Evolutionary conservation across 2,888 invertebrate genomes (phyloP), one percentile per base, ranked within the genome.

Genomic region (Anaspis maculata): DNA sequence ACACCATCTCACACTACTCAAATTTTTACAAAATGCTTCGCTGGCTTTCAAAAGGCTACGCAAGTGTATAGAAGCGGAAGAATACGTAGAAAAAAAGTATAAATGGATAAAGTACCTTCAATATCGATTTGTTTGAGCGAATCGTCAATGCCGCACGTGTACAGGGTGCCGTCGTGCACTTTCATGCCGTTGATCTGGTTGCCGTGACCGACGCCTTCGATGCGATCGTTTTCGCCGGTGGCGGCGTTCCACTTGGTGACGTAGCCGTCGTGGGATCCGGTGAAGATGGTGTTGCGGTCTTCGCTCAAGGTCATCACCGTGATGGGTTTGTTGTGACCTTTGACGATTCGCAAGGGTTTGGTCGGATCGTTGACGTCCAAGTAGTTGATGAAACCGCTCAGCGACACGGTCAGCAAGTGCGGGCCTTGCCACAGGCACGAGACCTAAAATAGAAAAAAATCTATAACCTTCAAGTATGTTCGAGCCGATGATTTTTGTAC

Each of bases 321-420:
- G 46, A 98, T 92, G 1, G 97, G 94, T 64, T 96, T 97, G 67
- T 95, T 96, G 69, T 98, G 98, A 0, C 98, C 98, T 76, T 91
- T 94, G 38, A 95, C 68, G 33, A 92, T 67, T 33, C 82, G 77
- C 27, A 79, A 60, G 0, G 94, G 92, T 55, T 79, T 83, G 28
- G 75, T 69, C 1, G 95, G 88, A 67, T 88, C 82, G 46, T 86
- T 80, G 4, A 84, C 72, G 62, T 97, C 91, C 50, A 97, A 69
- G 66, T 94, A 97, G 67, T 83, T 92, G 57, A 98, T 88, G 56
- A 89, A 89, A 1, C 98, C 98, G 45, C 89, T 88, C n/a, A 97
- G 72, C 0, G 95, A 94, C 2, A 98, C 90, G 0, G 91, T 81
- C 1, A 98, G 66, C 15, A 98, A 68, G 61, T 89, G 75, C 33